These are phyloP conservation scores for Halotydeus destructor DNA, from an alignment of 1,140 invertebrate genomes.

Conservation along the genomic window DNA sequence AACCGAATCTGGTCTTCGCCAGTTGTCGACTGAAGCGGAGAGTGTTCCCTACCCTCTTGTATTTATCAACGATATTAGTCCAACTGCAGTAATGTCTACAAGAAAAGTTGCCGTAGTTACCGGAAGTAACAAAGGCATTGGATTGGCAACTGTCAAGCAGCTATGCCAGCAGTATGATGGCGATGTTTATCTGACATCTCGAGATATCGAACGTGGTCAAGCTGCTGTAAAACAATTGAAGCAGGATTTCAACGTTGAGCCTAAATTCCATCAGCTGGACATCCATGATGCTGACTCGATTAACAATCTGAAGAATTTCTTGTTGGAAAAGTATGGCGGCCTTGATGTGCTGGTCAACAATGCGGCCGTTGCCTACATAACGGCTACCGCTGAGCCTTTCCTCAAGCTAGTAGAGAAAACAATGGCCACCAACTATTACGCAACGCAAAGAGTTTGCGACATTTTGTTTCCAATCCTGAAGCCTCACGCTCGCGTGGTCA, in stretches of 20 bases:
- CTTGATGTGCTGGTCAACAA: slow-evolving; percentile 64
- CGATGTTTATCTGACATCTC: slow-evolving; percentile 24
- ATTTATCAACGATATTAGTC: too few species aligned
- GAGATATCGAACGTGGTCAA: slow-evolving; percentile 32
- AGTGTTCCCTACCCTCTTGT: too few species aligned
- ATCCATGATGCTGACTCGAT: slow-evolving; percentile 37
- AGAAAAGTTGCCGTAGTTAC: slow-evolving; percentile 33
- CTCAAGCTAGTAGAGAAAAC: slow-evolving; percentile 44
- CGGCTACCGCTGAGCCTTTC: slow-evolving; percentile 36
- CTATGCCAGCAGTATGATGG: slow-evolving; percentile 32
- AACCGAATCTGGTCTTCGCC: too few species aligned
- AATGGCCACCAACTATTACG: slow-evolving; percentile 43
- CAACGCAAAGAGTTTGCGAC: slow-evolving; percentile 36
- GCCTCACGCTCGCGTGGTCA: slow-evolving; percentile 43
- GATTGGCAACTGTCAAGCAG: slow-evolving; percentile 41
- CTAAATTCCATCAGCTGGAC: slow-evolving; percentile 44
- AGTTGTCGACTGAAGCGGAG: too few species aligned
- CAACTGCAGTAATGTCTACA: too few species aligned
- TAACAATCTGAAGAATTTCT: slow-evolving; percentile 32
- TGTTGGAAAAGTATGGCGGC: slow-evolving; percentile 42
- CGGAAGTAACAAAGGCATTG: slow-evolving; percentile 53
- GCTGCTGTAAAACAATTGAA: slow-evolving; percentile 34
- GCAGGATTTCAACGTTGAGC: slow-evolving; percentile 30
- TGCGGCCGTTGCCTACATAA: slow-evolving; percentile 47
- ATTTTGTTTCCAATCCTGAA: slow-evolving; percentile 42